Evolutionary conservation across 1,140 invertebrate species (phyloP).

Genomic region (Tachypleus tridentatus): DNA sequence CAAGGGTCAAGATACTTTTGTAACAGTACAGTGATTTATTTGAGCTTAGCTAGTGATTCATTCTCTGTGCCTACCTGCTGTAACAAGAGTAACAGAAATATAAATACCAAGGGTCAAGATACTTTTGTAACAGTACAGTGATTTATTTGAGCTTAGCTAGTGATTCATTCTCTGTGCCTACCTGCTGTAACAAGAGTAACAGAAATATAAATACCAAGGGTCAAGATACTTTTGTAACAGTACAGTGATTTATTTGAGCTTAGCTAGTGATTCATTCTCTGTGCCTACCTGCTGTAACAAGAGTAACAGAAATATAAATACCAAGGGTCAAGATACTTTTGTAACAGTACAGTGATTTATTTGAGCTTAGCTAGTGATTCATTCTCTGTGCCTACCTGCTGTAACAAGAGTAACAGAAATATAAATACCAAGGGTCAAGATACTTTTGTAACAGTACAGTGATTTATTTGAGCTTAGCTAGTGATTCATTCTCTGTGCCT

Average conservation of each 20-base stretch:
- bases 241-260: conserved; percentile 52
- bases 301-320: too few species aligned
- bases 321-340: too few species aligned
- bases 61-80: conserved; percentile 79
- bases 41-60: conserved; percentile 85
- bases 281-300: conserved; percentile 65
- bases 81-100: too few species aligned
- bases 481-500: conserved; percentile 71
- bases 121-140: too few species aligned
- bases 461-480: conserved; percentile 89
- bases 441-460: too few species aligned
- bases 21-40: too few species aligned
- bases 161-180: conserved; percentile 73
- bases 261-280: conserved; percentile 79
- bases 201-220: too few species aligned
- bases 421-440: too few species aligned
- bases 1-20: too few species aligned
- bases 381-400: conserved; percentile 78
- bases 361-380: conserved; percentile 87
- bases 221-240: too few species aligned
- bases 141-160: conserved; percentile 90
- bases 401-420: conserved; percentile 13
- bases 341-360: too few species aligned
- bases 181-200: conserved; percentile 53
- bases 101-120: too few species aligned